Base-by-base conservation (phyloP, 2,888 invertebrate species). In the Cosmopolites sordidus region DNA sequence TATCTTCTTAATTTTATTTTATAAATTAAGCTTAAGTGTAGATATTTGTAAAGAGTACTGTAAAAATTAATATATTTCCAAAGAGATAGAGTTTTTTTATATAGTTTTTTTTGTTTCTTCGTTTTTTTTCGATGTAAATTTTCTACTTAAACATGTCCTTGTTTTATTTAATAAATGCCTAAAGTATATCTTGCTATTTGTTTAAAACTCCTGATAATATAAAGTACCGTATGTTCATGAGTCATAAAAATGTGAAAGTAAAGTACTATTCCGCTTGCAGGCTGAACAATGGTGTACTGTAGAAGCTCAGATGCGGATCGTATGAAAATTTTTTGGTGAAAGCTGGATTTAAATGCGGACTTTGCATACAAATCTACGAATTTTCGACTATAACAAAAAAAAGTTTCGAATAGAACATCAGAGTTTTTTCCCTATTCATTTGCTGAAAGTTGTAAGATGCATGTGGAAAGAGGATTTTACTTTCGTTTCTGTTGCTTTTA, bases 1-100 rank as follows among this genome's bases (percentile, higher is more conserved):
- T 69, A 71, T 66, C 62, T 67, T 68, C 42, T 64, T 70, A 71
- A 66, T 69, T 71, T 69, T 69, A 66, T 69, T 33, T 62, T 69
- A 68, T 71, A 70, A 70, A 69, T 65, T 67, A 66, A 58, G 60
- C 62, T 63, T 70, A 64, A 67, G 61, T 70, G 68, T 68, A 69
- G 69, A 68, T 70, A 69, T 70, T 59, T 63, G 33, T 33, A 33
- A 45, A 54, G 67, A 67, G 65, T 70, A 70, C 47, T 69, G 64
- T 72, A 71, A 70, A 68, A 54, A 70, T 67, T 70, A 71, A 70
- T 71, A 70, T 71, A 68, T 72, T 71, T 70, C 73, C 73, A 73
- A 73, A 73, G 72, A 72, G 64, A 63, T 68, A 67, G 64, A 65
- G 22, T 22, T 33, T 65, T 69, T 68, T 68, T 68, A 66, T 69